phyloP scores from a whole-genome alignment of 2,113 vertebrate species.

The Sapajus apella region DNA sequence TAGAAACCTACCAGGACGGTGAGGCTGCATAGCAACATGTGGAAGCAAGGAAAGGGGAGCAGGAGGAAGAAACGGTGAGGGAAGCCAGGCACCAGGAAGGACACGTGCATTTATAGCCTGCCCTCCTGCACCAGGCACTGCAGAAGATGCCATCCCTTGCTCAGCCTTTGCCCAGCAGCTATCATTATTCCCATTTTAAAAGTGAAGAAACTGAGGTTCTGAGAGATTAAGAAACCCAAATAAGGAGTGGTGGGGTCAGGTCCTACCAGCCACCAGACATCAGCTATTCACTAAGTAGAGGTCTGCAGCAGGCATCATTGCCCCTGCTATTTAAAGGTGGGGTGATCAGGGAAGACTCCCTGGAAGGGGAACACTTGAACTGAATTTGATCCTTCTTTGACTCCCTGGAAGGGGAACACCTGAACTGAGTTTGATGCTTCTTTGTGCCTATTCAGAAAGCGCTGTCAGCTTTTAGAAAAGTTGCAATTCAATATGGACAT shows the following conservation, averaged over 20 bases:
- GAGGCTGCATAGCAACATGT: neutral
- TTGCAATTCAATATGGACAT: neutral
- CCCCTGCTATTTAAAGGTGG: neutral
- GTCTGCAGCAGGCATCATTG: neutral
- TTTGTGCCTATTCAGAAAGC: neutral
- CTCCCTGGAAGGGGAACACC: too few species aligned
- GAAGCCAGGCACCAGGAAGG: neutral
- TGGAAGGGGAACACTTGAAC: neutral
- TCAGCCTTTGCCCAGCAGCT: neutral
- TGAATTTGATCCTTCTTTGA: neutral
- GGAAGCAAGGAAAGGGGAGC: neutral
- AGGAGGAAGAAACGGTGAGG: neutral
- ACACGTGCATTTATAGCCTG: neutral
- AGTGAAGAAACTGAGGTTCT: neutral
- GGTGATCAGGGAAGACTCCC: neutral
- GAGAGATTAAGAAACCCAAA: neutral
- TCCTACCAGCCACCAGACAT: neutral
- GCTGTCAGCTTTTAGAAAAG: neutral
- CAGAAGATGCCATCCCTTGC: neutral
- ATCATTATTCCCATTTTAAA: neutral
- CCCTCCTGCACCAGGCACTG: neutral
- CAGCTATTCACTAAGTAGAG: neutral
- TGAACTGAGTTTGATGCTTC: neutral
- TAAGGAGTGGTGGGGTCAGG: neutral
- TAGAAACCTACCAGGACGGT: neutral